Percentiles rank a stretch among this genome's conserved stretches.
Conservation (phyloP, 2,888 invertebrate genomes). For the Acanthosepion esculentum region DNA sequence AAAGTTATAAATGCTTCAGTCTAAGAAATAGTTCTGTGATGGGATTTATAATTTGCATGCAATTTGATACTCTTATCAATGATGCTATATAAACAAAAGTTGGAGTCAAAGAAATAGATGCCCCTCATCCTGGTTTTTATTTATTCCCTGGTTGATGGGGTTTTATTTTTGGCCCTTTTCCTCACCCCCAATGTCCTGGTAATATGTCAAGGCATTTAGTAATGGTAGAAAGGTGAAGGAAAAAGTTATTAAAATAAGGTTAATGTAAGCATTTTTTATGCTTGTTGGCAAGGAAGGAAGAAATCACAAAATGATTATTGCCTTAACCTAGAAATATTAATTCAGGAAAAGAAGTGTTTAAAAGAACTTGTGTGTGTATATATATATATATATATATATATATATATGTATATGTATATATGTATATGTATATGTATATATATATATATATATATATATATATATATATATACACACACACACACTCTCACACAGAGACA, state of each 20-base stretch:
- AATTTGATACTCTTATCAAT: conserved; percentile 33
- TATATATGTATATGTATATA: too few relatives aligned
- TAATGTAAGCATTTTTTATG: neutral
- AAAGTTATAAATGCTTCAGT: neutral
- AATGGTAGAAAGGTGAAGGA: neutral
- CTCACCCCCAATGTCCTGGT: neutral
- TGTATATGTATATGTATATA: too few relatives aligned
- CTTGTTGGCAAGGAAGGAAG: neutral
- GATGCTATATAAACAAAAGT: neutral
- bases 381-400: too few relatives aligned
- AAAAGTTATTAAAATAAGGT: neutral
- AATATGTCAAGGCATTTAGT: neutral
- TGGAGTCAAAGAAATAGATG: neutral
- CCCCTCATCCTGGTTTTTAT: neutral
- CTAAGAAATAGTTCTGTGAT: neutral
- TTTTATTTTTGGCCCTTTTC: neutral
- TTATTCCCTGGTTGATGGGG: neutral
- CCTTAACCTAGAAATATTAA: neutral
- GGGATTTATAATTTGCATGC: neutral
- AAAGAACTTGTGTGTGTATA: too few relatives aligned
- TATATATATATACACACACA: too few relatives aligned
- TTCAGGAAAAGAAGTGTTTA: neutral
- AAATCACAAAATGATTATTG: neutral
- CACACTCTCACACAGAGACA: too few relatives aligned
- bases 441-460: too few relatives aligned